Conservation (phyloP, 2,113 vertebrate genomes). For the Amblyopsis rosae region DNA sequence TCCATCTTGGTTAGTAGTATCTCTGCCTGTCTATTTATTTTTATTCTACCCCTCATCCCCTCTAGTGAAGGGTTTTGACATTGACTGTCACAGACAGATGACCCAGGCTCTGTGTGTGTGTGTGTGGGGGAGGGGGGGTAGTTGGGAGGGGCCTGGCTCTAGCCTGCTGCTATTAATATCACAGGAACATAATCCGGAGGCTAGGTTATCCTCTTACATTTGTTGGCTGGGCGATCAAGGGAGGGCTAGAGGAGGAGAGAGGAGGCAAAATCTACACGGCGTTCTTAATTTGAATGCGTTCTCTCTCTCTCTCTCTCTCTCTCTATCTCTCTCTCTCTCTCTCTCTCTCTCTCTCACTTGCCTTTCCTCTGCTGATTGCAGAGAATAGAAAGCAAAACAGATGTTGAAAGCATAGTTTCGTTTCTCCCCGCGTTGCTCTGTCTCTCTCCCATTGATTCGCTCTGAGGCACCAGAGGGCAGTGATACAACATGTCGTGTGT, state of each 20-base stretch:
- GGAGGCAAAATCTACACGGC: conserved; percentile 62
- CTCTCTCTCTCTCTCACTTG: conserved; percentile 3
- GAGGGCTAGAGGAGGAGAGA: conserved; percentile 57
- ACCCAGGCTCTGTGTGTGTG: conserved; percentile 35
- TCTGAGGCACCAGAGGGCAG: conserved; percentile 39
- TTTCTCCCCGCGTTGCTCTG: conserved; percentile 39
- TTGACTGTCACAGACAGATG: conserved; percentile 71
- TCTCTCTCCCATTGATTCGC: conserved; percentile 5
- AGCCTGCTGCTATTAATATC: conserved; percentile 91
- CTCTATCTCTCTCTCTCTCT: conserved; percentile 10
- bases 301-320: conserved; percentile 29
- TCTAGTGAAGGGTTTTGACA: conserved; percentile 45
- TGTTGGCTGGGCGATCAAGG: conserved; percentile 59
- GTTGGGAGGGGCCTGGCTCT: conserved; percentile 61
- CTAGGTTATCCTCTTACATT: conserved; percentile 86
- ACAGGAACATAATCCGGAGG: conserved; percentile 81
- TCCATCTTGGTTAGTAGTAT: not conserved
- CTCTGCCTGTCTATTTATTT: not conserved
- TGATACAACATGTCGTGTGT: conserved; percentile 13
- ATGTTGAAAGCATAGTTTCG: conserved; percentile 70
- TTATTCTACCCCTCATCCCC: not conserved
- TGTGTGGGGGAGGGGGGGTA: conserved; percentile 22
- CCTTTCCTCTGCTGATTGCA: conserved; percentile 22
- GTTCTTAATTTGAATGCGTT: conserved; percentile 41
- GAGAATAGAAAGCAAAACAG: conserved; percentile 66